Conservation (phyloP, 92 coral and sea anemone genomes). For the Anthopleura xanthogrammica region DNA sequence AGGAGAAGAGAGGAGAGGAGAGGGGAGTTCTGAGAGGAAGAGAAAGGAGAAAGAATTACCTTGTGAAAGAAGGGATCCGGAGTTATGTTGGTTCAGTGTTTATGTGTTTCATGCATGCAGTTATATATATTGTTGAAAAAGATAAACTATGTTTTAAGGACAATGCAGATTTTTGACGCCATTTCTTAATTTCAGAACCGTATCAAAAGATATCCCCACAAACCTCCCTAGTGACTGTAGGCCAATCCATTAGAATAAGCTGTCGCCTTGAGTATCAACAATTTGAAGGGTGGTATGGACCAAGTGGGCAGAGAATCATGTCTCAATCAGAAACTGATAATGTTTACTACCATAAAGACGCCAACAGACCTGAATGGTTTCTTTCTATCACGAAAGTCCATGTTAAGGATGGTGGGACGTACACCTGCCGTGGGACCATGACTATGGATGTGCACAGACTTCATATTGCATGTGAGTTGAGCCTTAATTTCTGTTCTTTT, state of each 20-base stretch:
- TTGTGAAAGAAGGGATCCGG: too few relatives aligned
- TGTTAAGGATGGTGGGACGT: neutral
- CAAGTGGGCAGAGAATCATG: constrained; percentile 20
- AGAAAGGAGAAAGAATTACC: too few relatives aligned
- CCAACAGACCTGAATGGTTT: constrained; percentile 1
- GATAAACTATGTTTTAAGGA: too few relatives aligned
- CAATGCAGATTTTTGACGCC: too few relatives aligned
- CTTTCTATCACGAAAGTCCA: constrained; percentile 2
- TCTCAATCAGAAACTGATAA: constrained; percentile 9
- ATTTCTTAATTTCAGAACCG: constrained; percentile 1
- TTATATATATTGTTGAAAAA: too few relatives aligned
- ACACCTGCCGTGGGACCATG: constrained; percentile 26
- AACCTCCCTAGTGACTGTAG: neutral
- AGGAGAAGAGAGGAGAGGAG: neutral
- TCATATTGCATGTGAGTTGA: constrained; percentile 15
- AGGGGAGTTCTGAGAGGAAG: too few relatives aligned
- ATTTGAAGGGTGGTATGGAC: constrained; percentile 35
- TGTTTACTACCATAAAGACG: neutral
- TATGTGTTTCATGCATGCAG: too few relatives aligned
- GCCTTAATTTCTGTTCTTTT: neutral
- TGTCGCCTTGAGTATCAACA: constrained; percentile 20
- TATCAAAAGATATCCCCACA: constrained; percentile 5
- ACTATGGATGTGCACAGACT: constrained; percentile 11
- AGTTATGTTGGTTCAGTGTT: too few relatives aligned
- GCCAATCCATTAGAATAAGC: neutral